Evolutionary conservation across 2,113 vertebrate genomes (phyloP).

Genomic region (Felis chaus): DNA sequence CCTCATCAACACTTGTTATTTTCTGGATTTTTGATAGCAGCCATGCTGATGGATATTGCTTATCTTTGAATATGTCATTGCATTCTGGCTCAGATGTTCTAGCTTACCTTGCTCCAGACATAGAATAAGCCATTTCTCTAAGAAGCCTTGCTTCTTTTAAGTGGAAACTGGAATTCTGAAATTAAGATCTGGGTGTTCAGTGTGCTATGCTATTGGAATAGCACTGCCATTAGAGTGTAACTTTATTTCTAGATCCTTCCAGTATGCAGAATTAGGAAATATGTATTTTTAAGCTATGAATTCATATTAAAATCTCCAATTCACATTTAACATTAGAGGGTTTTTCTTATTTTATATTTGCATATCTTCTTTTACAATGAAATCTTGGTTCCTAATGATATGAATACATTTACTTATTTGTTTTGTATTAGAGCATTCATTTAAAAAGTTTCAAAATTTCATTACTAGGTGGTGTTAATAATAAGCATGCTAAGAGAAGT

Average conservation of each 20-base stretch:
- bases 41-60: background rate
- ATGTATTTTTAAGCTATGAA: background rate
- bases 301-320: background rate
- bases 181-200: background rate
- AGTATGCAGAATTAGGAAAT: background rate
- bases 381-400: background rate
- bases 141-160: background rate
- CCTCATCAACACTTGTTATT: background rate
- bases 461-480: background rate
- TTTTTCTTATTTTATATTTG: conserved; percentile 24
- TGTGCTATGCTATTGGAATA: background rate
- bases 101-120: background rate
- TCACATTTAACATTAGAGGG: background rate
- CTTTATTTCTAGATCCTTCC: background rate
- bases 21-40: background rate
- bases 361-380: background rate
- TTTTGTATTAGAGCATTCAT: background rate
- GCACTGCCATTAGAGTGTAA: background rate
- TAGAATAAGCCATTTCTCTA: background rate
- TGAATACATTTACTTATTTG: background rate
- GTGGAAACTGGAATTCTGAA: background rate
- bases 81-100: background rate
- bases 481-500: background rate
- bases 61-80: background rate
- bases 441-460: background rate